Percentiles rank a stretch among this genome's conserved stretches.
These are phyloP conservation scores for Eutolmus rufibarbis DNA, from an alignment of 2,888 invertebrate genomes.

Conservation along the genomic window DNA sequence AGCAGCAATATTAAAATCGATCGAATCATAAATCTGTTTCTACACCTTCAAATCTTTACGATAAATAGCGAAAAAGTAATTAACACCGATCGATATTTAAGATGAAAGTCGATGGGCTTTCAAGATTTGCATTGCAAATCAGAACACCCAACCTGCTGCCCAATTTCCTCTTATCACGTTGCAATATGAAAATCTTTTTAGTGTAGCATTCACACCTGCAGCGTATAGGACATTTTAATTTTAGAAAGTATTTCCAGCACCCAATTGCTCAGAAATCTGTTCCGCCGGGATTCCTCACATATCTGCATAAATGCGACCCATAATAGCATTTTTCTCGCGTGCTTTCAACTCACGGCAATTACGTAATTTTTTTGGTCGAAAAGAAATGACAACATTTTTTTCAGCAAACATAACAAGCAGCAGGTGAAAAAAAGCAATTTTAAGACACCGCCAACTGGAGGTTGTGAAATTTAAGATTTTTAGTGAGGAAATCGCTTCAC, in stretches of 20 bases:
- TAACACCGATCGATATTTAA: not conserved
- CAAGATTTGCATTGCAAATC: not conserved
- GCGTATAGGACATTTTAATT: not conserved
- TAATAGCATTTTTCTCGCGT: not conserved
- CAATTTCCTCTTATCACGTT: not conserved
- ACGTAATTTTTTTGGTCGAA: not conserved
- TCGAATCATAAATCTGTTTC: not conserved
- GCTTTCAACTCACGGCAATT: not conserved
- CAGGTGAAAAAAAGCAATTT: not conserved
- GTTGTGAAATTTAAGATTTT: conserved; percentile 13
- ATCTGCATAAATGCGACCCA: not conserved
- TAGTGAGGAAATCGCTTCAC: not conserved
- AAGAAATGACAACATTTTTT: not conserved
- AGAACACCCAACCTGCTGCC: not conserved
- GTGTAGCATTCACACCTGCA: not conserved
- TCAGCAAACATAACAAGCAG: not conserved
- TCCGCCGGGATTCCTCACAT: not conserved
- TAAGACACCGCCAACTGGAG: not conserved
- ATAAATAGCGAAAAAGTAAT: not conserved
- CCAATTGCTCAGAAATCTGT: not conserved
- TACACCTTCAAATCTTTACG: not conserved
- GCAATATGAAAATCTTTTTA: not conserved
- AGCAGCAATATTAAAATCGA: not conserved
- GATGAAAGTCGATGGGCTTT: not conserved
- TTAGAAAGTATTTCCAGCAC: not conserved